Evolutionary conservation across 2,797 vertebrate species (phyloP), one percentile per base, ranked within the genome.

Genomic region (Pseudotriccus pelzelni): DNA sequence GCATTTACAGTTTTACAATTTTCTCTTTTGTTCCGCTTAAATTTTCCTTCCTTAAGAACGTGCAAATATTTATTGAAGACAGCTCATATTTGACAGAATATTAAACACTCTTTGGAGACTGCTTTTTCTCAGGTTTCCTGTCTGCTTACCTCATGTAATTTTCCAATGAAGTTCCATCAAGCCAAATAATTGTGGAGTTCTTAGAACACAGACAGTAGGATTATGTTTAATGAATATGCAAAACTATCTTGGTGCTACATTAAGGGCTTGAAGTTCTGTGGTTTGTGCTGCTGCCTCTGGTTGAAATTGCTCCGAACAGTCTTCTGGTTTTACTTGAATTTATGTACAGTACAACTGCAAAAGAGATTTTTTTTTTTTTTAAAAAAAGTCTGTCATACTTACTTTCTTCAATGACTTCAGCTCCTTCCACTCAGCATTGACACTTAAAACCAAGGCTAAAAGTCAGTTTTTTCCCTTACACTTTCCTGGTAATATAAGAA

Each of bases 71-170:
- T 85, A 58, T 23, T 77, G 52, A 87, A 70, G 76, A 72, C 76
- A 60, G 93, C n/a, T 92, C 84, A 9, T 94, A 93, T 96, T 95
- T 97, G 97, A 97, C 95, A 98, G 94, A 96, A 87, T 95, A 75
- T 84, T 77, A 80, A 89, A 67, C 9, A n/a, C 14, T 76, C 91
- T 68, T 70, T 70, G 27, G 72, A 86, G 62, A 69, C 28, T 91
- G 74, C 46, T 93, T 13, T 74, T 91, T 77, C 69, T 93, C 50
- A 81, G 72, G 41, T 96, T 93, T 76, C n/a, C 75, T 79, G 82
- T 72, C 82, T 76, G 53, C 32, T 91, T 93, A 90, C 80, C 52
- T 93, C 37, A 27, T 87, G 36, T 79, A 37, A 36, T 87, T 72
- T 84, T 93, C 75, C 75, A 67, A 44, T 7, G 25, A 60, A 84